Base-by-base conservation (phyloP, 92 coral and sea anemone genomes). In the Diadumene lineata region DNA sequence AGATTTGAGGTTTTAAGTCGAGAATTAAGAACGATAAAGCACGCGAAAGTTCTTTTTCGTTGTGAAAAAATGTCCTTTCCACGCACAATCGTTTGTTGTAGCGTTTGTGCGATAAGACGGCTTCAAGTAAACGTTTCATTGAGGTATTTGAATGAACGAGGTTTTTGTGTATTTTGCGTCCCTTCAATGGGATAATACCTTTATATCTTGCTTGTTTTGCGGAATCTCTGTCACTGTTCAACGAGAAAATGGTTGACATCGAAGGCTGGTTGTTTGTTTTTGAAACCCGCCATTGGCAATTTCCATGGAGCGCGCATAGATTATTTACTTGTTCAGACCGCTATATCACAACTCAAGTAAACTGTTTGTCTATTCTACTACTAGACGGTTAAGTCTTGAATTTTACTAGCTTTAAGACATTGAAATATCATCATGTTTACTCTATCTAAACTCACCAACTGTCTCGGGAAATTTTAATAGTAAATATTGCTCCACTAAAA, bases 401-500 rank as follows among this genome's bases (percentile, higher is more conserved):
- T 78, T 56, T 70, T 70, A 50, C 70, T 32, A 28, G 27, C 22
- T 33, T 25, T 53, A 76, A 76, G 72, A 43, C 64, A 24, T 43
- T 30, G 64, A 34, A 53, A 63, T 68, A 78, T 56, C 51, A 32
- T 19, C 27, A 56, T 78, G 82, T 78, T 78, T 67, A 65, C 82
- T 26, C 72, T 78, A 56, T 68, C 72, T 44, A 50, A 64, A 66
- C 75, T 60, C 68, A 67, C 57, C 73, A 72, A 72, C 89, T 79
- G 80, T 77, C 83, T 85, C 32, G 77, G 79, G 64, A 85, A 80
- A 85, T 85, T 80, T 58, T 55, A 48, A 80, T 69, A 43, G 89
- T 74, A 81, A 85, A 85, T 85, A 85, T 85, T 85, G 81, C 85
- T 72, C 67, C 71, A 67, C 79, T 56, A 85, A 79, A 72, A 69